Percentiles rank a stretch among this genome's conserved stretches.
These are phyloP conservation scores for Arremon brunneinucha DNA, from an alignment of 2,797 vertebrate genomes.

Conservation along the genomic window DNA sequence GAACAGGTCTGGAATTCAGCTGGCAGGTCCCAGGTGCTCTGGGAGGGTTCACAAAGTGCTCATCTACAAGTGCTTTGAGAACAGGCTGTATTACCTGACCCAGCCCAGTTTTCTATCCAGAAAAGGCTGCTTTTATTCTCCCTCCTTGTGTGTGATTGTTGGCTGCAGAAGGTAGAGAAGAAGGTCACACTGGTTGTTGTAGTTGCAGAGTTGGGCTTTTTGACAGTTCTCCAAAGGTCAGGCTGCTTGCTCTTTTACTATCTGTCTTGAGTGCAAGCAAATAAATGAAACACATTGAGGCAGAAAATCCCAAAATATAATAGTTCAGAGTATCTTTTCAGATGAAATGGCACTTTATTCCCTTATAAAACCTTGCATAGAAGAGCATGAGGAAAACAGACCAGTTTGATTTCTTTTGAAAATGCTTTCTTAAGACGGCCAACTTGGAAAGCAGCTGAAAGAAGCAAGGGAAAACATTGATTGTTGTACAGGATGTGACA, in stretches of 20 bases:
- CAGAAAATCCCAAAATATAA: neutral
- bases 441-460: conserved; percentile 49
- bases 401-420: conserved; percentile 44
- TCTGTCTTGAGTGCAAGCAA: conserved; percentile 2
- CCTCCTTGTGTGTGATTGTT: neutral
- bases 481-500: conserved; percentile 40
- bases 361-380: neutral
- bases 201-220: neutral
- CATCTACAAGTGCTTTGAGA: neutral
- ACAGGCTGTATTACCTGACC: neutral
- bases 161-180: neutral
- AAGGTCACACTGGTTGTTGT: neutral
- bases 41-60: neutral
- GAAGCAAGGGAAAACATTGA: conserved; percentile 22
- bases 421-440: neutral
- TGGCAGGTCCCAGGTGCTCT: neutral
- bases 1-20: neutral
- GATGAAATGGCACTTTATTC: conserved; percentile 16
- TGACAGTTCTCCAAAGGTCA: conserved; percentile 24
- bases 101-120: neutral
- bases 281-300: conserved; percentile 15
- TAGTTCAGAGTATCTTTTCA: neutral
- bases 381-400: conserved; percentile 25
- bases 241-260: conserved; percentile 1
- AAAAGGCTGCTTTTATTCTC: neutral